Evolutionary conservation across 2,797 vertebrate species (phyloP).

Genomic region (Eulemur coronatus): DNA sequence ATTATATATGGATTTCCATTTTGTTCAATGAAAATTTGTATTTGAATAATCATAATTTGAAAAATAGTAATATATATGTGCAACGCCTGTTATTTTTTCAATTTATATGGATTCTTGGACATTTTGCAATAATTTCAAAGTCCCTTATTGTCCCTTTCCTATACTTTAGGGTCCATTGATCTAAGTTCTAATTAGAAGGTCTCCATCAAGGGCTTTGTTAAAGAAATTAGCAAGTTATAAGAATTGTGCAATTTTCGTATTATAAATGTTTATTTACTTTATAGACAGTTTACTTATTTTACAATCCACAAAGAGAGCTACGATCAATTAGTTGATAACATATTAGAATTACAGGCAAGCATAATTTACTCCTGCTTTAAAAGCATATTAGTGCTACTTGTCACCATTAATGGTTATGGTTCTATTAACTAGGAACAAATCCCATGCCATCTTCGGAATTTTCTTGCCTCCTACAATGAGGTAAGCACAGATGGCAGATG

Average conservation of each 20-base stretch:
- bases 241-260: background rate
- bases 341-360: conserved; percentile 37
- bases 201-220: background rate
- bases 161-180: background rate
- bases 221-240: background rate
- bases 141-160: background rate
- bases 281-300: conserved; percentile 55
- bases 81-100: background rate
- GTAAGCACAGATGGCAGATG: conserved; percentile 47
- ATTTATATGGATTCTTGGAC: background rate
- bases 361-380: background rate
- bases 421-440: conserved; percentile 65
- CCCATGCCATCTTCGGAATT: background rate
- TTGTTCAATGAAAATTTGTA: background rate
- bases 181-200: background rate
- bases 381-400: background rate
- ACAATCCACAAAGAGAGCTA: background rate
- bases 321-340: background rate
- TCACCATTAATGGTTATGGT: background rate
- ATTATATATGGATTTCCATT: background rate
- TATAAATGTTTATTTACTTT: conserved; percentile 50
- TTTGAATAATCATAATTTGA: background rate
- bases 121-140: background rate
- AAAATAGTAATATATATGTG: background rate
- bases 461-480: conserved; percentile 35